Percentiles rank a stretch among this genome's conserved stretches.
phyloP scores from a whole-genome alignment of 2,113 vertebrate species.

The Lipotes vexillifer region DNA sequence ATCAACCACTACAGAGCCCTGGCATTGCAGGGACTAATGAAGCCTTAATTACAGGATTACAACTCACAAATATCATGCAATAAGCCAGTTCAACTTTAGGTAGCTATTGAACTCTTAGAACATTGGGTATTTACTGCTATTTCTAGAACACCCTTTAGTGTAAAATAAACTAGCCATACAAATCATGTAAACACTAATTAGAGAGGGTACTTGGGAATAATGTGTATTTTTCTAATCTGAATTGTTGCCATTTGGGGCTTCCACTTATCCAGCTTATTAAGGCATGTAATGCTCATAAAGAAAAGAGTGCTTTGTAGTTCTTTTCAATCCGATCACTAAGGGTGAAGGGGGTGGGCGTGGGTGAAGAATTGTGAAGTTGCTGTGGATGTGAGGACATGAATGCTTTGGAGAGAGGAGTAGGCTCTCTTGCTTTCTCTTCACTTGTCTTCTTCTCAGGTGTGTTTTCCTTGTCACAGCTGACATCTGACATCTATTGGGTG shows the following conservation, averaged over 20 bases:
- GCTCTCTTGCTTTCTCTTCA: background rate
- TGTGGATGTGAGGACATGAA: background rate
- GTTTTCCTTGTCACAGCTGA: background rate
- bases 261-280: background rate
- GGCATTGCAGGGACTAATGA: background rate
- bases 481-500: background rate
- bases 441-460: background rate
- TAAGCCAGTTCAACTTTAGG: background rate
- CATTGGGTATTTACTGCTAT: background rate
- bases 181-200: constrained; percentile 10
- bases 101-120: background rate
- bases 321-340: background rate
- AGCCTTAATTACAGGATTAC: constrained; percentile 4
- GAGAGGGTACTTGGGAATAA: background rate
- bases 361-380: background rate
- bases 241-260: background rate
- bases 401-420: background rate
- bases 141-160: background rate
- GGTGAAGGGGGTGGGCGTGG: background rate
- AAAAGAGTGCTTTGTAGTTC: background rate
- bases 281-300: background rate
- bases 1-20: background rate
- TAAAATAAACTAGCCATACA: background rate
- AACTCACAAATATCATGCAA: background rate
- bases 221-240: background rate